Conservation (phyloP, 2,797 vertebrate species). For the Channa striata region DNA sequence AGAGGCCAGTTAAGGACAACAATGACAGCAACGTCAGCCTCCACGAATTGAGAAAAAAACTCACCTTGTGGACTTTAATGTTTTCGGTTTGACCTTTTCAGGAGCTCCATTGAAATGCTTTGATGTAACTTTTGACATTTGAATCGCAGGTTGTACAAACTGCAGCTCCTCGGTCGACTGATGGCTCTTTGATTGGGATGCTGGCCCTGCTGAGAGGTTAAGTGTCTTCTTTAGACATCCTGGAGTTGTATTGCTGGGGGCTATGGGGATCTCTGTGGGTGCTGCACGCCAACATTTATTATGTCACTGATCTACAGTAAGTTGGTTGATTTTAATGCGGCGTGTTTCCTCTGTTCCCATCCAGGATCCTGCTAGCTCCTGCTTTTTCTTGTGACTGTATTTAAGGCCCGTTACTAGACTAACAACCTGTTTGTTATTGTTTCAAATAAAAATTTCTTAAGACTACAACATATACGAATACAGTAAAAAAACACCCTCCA, state of each 20-base stretch:
- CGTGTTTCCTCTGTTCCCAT: background rate
- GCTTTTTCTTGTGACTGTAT: background rate
- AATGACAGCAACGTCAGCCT: slow-evolving; percentile 9
- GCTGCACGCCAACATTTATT: slow-evolving; percentile 46
- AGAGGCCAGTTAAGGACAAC: background rate
- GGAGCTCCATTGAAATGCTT: slow-evolving; percentile 25
- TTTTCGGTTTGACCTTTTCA: slow-evolving; percentile 57
- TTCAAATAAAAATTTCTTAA: background rate
- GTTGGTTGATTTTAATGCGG: slow-evolving; percentile 7
- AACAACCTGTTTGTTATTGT: background rate
- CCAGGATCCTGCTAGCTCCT: background rate
- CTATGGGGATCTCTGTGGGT: slow-evolving; percentile 20
- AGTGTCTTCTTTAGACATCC: slow-evolving; percentile 30
- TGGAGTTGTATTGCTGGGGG: slow-evolving; percentile 28
- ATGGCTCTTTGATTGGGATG: slow-evolving; percentile 43
- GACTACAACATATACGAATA: too few relatives aligned
- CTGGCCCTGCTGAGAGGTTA: slow-evolving; percentile 49
- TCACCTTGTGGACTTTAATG: slow-evolving; percentile 10
- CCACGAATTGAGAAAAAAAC: slow-evolving; percentile 1
- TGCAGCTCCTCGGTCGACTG: slow-evolving; percentile 34
- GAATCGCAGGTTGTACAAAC: slow-evolving; percentile 34
- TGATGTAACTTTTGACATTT: slow-evolving; percentile 59
- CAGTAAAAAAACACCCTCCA: too few relatives aligned
- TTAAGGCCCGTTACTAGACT: too few relatives aligned
- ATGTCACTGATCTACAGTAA: slow-evolving; percentile 12